phyloP scores from a whole-genome alignment of 2,888 invertebrate species.

The Noctua pronuba region DNA sequence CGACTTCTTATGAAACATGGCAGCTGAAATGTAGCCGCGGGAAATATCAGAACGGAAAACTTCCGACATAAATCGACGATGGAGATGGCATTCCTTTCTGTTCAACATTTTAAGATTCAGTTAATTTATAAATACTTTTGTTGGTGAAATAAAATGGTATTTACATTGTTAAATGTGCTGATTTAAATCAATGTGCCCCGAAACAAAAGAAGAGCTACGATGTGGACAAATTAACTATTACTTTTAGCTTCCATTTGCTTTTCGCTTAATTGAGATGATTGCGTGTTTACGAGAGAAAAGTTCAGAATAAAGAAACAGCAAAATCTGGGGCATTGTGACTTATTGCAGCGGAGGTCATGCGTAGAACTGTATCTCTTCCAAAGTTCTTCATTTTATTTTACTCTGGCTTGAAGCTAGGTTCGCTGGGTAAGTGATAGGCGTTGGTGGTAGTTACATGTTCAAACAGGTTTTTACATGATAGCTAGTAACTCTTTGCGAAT shows the following conservation, averaged over 20 bases:
- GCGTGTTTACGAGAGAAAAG: conserved; percentile 11
- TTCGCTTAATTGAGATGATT: conserved; percentile 24
- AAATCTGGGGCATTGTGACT: conserved; percentile 28
- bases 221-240: conserved; percentile 1
- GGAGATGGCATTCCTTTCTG: conserved; percentile 18
- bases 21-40: conserved; percentile 34
- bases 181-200: conserved; percentile 9
- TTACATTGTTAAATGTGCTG: conserved; percentile 1
- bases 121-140: conserved; percentile 21
- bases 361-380: conserved; percentile 9
- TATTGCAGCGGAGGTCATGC: conserved; percentile 15
- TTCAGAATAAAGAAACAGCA: not conserved
- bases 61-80: conserved; percentile 15
- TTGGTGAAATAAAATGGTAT: conserved; percentile 14
- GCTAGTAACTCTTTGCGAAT: no score
- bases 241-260: conserved; percentile 25
- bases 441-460: no score
- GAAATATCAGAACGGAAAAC: conserved; percentile 24
- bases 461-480: no score
- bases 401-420: conserved; percentile 33
- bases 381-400: conserved; percentile 14
- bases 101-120: conserved; percentile 5
- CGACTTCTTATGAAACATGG: conserved; percentile 25
- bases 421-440: conserved; percentile 3
- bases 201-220: conserved; percentile 4